A percentile compares a stretch with the other conserved stretches of the same genome.
Evolutionary conservation across 2,113 vertebrate species (phyloP).

Genomic region (Gila orcuttii): DNA sequence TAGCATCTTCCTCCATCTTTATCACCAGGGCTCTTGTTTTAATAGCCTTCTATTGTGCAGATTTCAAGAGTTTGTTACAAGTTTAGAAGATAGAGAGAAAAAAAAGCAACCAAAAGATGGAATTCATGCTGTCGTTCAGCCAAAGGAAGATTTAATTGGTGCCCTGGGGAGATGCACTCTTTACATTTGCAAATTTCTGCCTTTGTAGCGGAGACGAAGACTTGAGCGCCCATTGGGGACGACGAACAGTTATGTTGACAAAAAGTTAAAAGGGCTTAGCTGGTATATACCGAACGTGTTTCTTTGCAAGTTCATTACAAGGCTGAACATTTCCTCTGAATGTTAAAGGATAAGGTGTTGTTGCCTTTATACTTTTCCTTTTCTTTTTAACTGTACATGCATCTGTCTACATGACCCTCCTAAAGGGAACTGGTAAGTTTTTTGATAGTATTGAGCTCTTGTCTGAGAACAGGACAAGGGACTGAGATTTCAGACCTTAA

Average conservation of each 20-base stretch:
- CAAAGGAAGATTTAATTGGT: conserved; percentile 79
- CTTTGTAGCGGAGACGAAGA: conserved; percentile 69
- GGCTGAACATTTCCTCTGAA: conserved; percentile 53
- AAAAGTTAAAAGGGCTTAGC: conserved; percentile 57
- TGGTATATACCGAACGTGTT: conserved; percentile 41
- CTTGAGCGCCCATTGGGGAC: conserved; percentile 63
- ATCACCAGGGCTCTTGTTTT: conserved; percentile 60
- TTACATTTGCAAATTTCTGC: conserved; percentile 68
- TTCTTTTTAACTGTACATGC: neutral
- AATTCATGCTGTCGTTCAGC: conserved; percentile 68
- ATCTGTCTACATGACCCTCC: neutral
- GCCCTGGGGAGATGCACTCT: conserved; percentile 68
- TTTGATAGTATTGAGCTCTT: conserved; percentile 72
- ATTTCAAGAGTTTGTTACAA: conserved; percentile 66
- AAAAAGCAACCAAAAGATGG: conserved; percentile 56
- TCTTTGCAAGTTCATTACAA: conserved; percentile 61
- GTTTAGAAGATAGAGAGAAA: conserved; percentile 47
- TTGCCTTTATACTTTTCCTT: neutral
- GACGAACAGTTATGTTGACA: conserved; percentile 64
- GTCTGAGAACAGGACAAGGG: conserved; percentile 61
- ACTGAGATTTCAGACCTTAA: conserved; percentile 56
- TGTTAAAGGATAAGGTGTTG: conserved; percentile 38
- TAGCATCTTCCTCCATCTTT: conserved; percentile 61
- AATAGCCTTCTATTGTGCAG: conserved; percentile 63
- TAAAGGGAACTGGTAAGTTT: conserved; percentile 36